Evolutionary conservation across 2,113 vertebrate genomes (phyloP).

Genomic region (Vulpes vulpes): DNA sequence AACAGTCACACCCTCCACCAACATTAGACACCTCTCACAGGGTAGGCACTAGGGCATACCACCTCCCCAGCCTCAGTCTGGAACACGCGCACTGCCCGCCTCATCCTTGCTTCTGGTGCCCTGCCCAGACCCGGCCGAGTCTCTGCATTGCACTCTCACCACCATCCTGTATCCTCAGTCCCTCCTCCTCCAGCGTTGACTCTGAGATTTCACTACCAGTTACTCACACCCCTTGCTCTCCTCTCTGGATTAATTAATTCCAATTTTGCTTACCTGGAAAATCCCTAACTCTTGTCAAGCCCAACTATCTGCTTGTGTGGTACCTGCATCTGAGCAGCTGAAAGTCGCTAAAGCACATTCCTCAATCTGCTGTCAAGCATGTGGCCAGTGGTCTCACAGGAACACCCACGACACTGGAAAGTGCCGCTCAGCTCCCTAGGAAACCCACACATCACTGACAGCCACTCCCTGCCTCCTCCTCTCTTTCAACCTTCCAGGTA

Average conservation of each 20-base stretch:
- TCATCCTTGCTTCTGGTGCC: not conserved
- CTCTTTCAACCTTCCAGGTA: not conserved
- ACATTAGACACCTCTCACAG: not conserved
- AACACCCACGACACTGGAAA: not conserved
- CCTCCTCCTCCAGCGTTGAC: not conserved
- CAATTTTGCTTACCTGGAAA: not conserved
- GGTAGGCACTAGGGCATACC: fast-evolving
- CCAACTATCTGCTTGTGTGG: not conserved
- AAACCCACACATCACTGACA: fast-evolving
- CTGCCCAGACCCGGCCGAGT: not conserved
- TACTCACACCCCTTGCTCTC: too few species aligned
- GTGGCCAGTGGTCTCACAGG: not conserved
- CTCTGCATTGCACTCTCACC: not conserved
- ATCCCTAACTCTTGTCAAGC: not conserved
- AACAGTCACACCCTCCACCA: not conserved
- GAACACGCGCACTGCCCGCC: fast-evolving
- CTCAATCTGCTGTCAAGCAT: not conserved
- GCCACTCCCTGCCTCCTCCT: not conserved
- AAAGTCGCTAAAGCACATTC: not conserved
- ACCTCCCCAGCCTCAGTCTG: too few species aligned
- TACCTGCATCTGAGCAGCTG: not conserved
- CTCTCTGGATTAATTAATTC: not conserved
- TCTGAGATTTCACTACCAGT: not conserved
- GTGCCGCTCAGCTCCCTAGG: fast-evolving
- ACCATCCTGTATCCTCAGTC: too few species aligned